Evolutionary conservation across 2,888 invertebrate species (phyloP).

Genomic region (Cancer borealis): DNA sequence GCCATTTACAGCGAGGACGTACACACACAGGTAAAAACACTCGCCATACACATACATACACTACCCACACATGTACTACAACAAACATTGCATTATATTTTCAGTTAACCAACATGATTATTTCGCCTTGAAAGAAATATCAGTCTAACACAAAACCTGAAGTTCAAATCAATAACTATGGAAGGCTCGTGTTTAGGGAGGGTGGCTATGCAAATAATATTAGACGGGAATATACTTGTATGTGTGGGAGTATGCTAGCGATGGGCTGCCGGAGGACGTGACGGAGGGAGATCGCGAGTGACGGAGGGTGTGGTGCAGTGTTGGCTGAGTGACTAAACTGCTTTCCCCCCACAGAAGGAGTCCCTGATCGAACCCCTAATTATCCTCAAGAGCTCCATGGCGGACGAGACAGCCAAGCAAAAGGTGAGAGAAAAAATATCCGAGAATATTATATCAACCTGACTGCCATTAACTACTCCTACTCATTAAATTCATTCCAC

Average conservation of each 20-base stretch:
- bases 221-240: no score
- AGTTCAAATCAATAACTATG: no score
- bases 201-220: no score
- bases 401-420: slow-evolving; percentile 56
- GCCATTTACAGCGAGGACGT: slow-evolving; percentile 77
- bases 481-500: not conserved
- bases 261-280: not conserved
- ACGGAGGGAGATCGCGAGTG: not conserved
- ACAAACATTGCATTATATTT: no score
- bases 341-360: slow-evolving; percentile 36
- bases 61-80: not conserved
- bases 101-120: no score
- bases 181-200: no score
- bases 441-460: not conserved
- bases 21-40: slow-evolving; percentile 69
- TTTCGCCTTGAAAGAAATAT: no score
- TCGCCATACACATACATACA: not conserved
- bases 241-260: not conserved
- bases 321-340: not conserved
- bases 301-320: not conserved
- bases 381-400: slow-evolving; percentile 75
- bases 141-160: no score
- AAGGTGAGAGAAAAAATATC: not conserved
- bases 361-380: slow-evolving; percentile 73
- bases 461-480: not conserved